A percentile compares a stretch with the other conserved stretches of the same genome.
These are phyloP conservation scores for Herminia tarsipennalis DNA, from an alignment of 2,888 invertebrate genomes.

Conservation along the genomic window DNA sequence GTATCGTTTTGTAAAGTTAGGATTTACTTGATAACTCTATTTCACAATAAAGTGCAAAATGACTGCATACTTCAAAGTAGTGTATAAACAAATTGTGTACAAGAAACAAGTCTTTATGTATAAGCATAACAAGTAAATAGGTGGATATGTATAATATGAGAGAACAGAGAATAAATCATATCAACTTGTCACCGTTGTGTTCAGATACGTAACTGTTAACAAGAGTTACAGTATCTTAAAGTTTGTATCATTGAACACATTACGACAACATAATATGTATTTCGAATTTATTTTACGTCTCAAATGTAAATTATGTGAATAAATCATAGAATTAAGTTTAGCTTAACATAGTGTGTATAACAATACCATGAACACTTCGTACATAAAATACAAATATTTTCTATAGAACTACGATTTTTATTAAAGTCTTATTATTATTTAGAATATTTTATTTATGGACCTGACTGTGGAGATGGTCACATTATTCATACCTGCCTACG, in stretches of 20 bases:
- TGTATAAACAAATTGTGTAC: neutral
- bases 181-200: conserved; percentile 20
- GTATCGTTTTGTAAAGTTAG: too few species aligned
- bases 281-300: conserved; percentile 49
- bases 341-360: conserved; percentile 11
- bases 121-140: conserved; percentile 4
- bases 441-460: conserved; percentile 28
- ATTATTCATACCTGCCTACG: conserved; percentile 27
- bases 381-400: conserved; percentile 21
- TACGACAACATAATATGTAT: conserved; percentile 39
- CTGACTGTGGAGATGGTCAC: conserved; percentile 25
- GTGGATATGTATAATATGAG: conserved; percentile 7
- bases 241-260: conserved; percentile 15
- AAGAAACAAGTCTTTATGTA: neutral
- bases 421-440: conserved; percentile 37
- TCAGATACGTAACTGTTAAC: conserved; percentile 15
- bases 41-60: neutral
- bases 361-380: conserved; percentile 9
- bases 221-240: neutral
- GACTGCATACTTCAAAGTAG: neutral
- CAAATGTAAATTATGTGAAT: conserved; percentile 47
- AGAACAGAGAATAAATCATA: conserved; percentile 23
- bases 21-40: neutral
- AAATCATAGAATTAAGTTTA: conserved; percentile 32
- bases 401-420: conserved; percentile 20